Conservation (phyloP, 23 tunicate species). For the Trididemnum clinides region DNA sequence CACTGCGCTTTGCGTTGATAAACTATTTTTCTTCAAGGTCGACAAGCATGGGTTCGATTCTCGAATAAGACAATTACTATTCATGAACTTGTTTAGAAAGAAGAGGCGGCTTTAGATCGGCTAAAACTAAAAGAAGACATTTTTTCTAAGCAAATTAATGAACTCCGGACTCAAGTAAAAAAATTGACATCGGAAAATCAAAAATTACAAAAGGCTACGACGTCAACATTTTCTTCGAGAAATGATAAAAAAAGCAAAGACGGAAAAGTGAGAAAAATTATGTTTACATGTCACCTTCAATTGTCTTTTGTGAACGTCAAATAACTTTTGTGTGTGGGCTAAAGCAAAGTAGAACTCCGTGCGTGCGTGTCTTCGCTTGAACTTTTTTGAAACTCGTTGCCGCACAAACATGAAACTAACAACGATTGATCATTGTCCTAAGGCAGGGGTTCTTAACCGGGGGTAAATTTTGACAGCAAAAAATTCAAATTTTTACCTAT, state of each 20-base stretch:
- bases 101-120: slow-evolving; percentile 37
- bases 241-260: slow-evolving; percentile 32
- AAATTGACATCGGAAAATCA: slow-evolving; percentile 5
- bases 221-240: background rate
- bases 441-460: too few species aligned
- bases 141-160: slow-evolving; percentile 18
- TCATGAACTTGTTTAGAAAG: slow-evolving; percentile 11
- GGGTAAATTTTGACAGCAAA: too few species aligned
- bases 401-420: too few species aligned
- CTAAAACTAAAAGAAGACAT: slow-evolving; percentile 44
- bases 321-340: too few species aligned
- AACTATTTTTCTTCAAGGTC: too few species aligned
- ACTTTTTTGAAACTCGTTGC: too few species aligned
- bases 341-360: too few species aligned
- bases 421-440: too few species aligned
- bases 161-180: slow-evolving; percentile 19
- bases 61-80: background rate
- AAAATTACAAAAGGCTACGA: background rate
- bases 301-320: background rate
- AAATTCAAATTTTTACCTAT: too few species aligned
- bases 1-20: too few species aligned
- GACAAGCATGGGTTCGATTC: too few species aligned
- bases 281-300: background rate
- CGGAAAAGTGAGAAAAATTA: background rate
- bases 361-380: too few species aligned